Evolutionary conservation across 2,797 vertebrate species (phyloP), one percentile per base, ranked within the genome.

Genomic region (Falco biarmicus): DNA sequence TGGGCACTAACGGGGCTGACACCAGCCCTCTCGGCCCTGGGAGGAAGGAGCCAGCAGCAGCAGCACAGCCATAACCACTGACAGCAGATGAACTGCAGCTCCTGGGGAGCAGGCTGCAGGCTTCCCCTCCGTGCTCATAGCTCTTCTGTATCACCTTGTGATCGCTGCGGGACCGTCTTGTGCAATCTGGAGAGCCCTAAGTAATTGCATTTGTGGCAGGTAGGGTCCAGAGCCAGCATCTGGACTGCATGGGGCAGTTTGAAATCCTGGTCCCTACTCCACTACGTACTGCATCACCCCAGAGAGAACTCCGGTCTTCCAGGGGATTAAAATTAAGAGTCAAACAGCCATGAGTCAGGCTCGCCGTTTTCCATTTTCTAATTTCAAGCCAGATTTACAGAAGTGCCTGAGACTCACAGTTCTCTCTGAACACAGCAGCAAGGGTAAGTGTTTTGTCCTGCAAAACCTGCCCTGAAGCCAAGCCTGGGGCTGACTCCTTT

Each of bases 11-110:
- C 1, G 50, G 41, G 57, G 32, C 86, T 19, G 43, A 19, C 50
- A 1, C 24, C 78, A 57, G 61, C 48, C 47, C 78, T 73, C 78
- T 73, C 20, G 16, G 47, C 13, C 9, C 66, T 1, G 0, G 1
- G 10, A 60, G 51, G 54, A 87, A 24, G 75, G 75, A 82, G 66
- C 61, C 78, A 68, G 50, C 64, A 59, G 57, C 32, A 2, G 19
- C 54, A 7, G 5, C 19, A 0, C 48, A 31, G 29, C 56, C 0
- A 15, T 5, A 29, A n/a, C 15, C 32, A 2, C 2, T 45, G 5
- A 16, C 53, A 47, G 61, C 48, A 64, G 37, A 4, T 32, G 56
- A 80, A 64, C 28, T 39, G 57, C 41, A 79, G 47, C 32, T 77
- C 22, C 28, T 21, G 28, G 34, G 19, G 11, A 84, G 65, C 11